These are phyloP conservation scores for Eupithecia exiguata DNA, from an alignment of 2,888 invertebrate genomes.

Conservation along the genomic window DNA sequence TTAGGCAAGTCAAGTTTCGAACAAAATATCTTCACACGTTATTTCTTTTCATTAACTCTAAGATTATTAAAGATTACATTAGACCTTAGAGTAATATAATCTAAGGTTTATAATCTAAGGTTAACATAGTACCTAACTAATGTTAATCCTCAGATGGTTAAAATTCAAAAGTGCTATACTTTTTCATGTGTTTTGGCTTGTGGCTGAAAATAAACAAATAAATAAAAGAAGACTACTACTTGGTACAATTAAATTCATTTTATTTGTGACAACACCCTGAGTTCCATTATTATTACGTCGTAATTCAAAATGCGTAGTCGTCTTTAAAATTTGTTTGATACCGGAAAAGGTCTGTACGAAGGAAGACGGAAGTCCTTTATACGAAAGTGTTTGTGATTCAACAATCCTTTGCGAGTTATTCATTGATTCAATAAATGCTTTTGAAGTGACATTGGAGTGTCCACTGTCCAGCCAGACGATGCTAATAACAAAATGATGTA, in stretches of 20 bases:
- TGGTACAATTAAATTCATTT: too few species aligned
- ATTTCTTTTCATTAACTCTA: too few species aligned
- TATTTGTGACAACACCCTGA: not conserved
- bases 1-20: not conserved
- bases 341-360: conserved; percentile 40
- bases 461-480: conserved; percentile 18
- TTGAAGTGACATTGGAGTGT: conserved; percentile 22
- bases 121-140: not conserved
- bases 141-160: not conserved
- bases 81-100: too few species aligned
- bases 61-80: too few species aligned
- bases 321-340: conserved; percentile 24
- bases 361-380: conserved; percentile 49
- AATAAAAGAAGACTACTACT: not conserved
- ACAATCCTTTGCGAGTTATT: conserved; percentile 25
- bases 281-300: not conserved
- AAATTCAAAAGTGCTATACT: not conserved
- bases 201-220: not conserved
- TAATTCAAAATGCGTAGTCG: not conserved
- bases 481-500: conserved; percentile 11
- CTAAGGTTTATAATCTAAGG: too few species aligned
- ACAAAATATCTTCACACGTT: not conserved
- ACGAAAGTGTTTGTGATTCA: conserved; percentile 38
- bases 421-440: conserved; percentile 22
- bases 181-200: not conserved